Percentiles rank a stretch among this genome's conserved stretches.
These are phyloP conservation scores for Whitmania pigra DNA, from an alignment of 1,140 invertebrate species.

Conservation along the genomic window DNA sequence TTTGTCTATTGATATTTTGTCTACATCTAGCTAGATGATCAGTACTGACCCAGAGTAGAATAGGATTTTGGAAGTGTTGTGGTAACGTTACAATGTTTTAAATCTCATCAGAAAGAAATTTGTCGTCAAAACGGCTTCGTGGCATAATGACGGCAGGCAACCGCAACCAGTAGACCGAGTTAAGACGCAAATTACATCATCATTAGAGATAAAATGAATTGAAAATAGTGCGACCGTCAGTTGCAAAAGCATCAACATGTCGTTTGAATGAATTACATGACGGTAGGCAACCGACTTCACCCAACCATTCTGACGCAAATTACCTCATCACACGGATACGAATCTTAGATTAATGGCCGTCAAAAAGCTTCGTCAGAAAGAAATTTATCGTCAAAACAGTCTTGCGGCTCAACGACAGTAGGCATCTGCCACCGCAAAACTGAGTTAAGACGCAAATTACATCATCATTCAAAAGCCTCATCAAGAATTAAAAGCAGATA, in stretches of 20 bases:
- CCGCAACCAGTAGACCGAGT: background rate
- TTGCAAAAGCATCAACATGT: background rate
- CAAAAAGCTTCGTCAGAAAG: background rate
- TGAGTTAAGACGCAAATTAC: slow-evolving; percentile 10
- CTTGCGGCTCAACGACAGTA: background rate
- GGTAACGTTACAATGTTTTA: no score
- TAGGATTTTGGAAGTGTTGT: no score
- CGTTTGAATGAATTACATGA: background rate
- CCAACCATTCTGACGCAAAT: slow-evolving; percentile 5
- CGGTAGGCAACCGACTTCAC: slow-evolving; percentile 2
- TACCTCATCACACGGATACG: background rate
- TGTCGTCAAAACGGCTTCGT: slow-evolving; percentile 1
- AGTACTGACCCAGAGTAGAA: no score
- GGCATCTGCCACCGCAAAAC: background rate
- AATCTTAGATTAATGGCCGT: no score
- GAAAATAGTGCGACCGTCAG: background rate
- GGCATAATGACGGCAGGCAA: background rate
- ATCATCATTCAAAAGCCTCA: background rate
- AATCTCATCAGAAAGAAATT: background rate
- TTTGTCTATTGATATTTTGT: no score
- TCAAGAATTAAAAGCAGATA: no score
- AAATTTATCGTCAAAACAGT: slow-evolving; percentile 7
- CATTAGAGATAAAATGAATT: background rate
- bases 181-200: slow-evolving; percentile 11
- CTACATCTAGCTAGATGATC: no score